Percentiles rank a stretch among this genome's conserved stretches.
Evolutionary conservation across 2,888 invertebrate species (phyloP).

Genomic region (Amiota minor): DNA sequence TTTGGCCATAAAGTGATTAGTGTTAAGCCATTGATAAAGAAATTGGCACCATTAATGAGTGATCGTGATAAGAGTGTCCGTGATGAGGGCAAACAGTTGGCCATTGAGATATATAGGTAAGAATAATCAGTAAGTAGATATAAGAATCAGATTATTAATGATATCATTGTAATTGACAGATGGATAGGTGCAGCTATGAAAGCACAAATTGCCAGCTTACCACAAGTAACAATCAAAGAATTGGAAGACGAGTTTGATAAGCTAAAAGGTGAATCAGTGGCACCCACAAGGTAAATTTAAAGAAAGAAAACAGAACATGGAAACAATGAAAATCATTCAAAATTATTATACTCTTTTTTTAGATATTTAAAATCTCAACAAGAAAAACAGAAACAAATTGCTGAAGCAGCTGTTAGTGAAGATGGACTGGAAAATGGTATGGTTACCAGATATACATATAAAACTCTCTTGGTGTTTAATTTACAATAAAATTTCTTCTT

Average conservation of each 20-base stretch:
- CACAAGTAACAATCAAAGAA: slow-evolving; percentile 92
- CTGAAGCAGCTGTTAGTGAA: slow-evolving; percentile 72
- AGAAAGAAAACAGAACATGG: neutral
- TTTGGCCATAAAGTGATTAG: slow-evolving; percentile 94
- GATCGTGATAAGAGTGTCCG: slow-evolving; percentile 93
- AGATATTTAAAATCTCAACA: slow-evolving; percentile 73
- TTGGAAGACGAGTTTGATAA: slow-evolving; percentile 91
- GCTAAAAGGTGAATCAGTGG: slow-evolving; percentile 73
- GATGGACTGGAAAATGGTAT: slow-evolving; percentile 73
- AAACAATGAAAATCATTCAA: neutral
- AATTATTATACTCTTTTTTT: slow-evolving; percentile 8
- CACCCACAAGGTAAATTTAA: slow-evolving; percentile 64
- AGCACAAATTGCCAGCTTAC: slow-evolving; percentile 87
- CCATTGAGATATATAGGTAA: slow-evolving; percentile 91
- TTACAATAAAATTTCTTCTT: no score
- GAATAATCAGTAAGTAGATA: slow-evolving; percentile 38
- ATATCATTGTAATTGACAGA: slow-evolving; percentile 72
- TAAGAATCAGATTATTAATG: neutral
- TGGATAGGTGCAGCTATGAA: slow-evolving; percentile 90
- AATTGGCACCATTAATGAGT: slow-evolving; percentile 86
- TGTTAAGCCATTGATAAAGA: slow-evolving; percentile 91
- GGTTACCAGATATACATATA: neutral
- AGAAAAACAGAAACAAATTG: slow-evolving; percentile 71
- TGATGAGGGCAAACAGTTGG: slow-evolving; percentile 91
- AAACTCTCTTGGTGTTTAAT: no score